Conservation (phyloP, 2,113 vertebrate species). For the Gopherus flavomarginatus region DNA sequence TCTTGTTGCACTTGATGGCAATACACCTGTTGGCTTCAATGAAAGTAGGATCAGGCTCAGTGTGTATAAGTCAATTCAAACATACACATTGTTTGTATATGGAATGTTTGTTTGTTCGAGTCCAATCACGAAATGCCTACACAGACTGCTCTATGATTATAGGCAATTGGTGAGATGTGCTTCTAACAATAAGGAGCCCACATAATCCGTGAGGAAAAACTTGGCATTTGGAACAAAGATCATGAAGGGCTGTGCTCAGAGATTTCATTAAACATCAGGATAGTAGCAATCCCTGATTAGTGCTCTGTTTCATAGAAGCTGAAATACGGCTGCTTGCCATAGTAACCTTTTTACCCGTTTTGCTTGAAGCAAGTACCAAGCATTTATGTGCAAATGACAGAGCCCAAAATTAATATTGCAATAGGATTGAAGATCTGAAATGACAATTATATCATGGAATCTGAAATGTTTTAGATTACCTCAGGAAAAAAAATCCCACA, state of each 20-base stretch:
- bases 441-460: neutral
- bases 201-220: neutral
- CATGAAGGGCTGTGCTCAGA: accelerated
- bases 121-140: neutral
- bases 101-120: slow-evolving; percentile 25
- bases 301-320: neutral
- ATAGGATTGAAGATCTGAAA: slow-evolving; percentile 14
- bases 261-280: neutral
- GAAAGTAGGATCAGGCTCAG: neutral
- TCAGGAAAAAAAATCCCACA: neutral
- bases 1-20: neutral
- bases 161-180: neutral
- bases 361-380: neutral
- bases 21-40: slow-evolving; percentile 6
- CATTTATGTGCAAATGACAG: slow-evolving; percentile 15
- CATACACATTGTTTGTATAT: neutral
- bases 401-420: neutral
- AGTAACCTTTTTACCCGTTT: neutral
- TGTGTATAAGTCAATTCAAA: slow-evolving; percentile 11
- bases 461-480: slow-evolving; percentile 12
- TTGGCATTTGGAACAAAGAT: neutral
- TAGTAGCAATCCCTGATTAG: neutral
- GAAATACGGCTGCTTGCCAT: neutral
- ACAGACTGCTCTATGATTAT: neutral
- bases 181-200: neutral